Base-by-base conservation (phyloP, 2,888 invertebrate species). In the Bedellia somnulentella region DNA sequence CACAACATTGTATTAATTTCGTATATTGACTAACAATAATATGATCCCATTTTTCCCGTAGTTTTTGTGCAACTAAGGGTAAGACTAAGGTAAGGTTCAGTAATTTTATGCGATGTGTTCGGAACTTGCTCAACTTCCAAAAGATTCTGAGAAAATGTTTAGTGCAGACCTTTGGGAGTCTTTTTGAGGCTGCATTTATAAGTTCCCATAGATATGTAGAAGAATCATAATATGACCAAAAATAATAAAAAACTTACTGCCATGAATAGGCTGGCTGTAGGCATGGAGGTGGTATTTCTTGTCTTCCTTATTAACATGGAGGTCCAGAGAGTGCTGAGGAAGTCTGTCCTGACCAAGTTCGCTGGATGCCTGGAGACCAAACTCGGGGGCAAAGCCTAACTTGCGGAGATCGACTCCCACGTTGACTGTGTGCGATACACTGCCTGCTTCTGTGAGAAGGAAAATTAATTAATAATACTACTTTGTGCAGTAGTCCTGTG, bases 381-480 rank as follows among this genome's bases (percentile, higher is more conserved):
- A 84, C 47, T 89, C 88, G 15, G 87, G 85, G 0, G 84, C 78
- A 29, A 87, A 77, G 12, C 89, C 88, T 12, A 89, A 71, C 47
- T 86, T 86, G 36, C 87, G 83, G 1, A 89, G 64, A 49, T 89
- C 87, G 3, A 89, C 64, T 24, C 82, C 79, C 1, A 87, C 67
- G 42, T 81, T 82, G 9, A 86, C 50, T 11, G 81, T 73, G 47
- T 87, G 84, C 38, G 82, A 78, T 34, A 80, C 60, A 9, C 73
- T 57, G 8, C 77, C 67, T 2, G 77, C 52, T 35, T 71, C 83
- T 82, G 44, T 24, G 38, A 41, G 34, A 4, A 13, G 15, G 15
- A 15, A 14, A 24, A 10, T 9, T n/a, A n/a, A n/a, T n/a, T n/a
- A n/a, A 15, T 13, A 15, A 24, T 9, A 15, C 3, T 24, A 24